Evolutionary conservation across 2,888 invertebrate genomes (phyloP).

Genomic region (Pheosia gnoma): DNA sequence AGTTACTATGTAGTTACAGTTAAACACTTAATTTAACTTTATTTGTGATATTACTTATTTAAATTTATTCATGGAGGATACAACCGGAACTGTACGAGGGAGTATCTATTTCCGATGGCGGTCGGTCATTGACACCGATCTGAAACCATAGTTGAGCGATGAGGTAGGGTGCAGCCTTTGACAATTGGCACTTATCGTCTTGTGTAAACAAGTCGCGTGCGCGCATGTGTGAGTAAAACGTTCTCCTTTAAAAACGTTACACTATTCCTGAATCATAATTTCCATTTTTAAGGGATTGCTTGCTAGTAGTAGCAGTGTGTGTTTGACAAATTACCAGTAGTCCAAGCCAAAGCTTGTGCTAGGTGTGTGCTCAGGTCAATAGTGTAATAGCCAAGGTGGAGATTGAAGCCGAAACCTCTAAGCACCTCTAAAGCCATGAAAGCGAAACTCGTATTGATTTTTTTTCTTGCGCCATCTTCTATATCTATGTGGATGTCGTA

Average conservation of each 20-base stretch:
- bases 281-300: no score
- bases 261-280: neutral
- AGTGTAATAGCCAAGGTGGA: no score
- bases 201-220: conserved; percentile 7
- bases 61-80: conserved; percentile 47
- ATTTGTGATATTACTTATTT: conserved; percentile 7
- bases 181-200: conserved; percentile 53
- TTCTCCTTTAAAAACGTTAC: neutral
- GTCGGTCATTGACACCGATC: conserved; percentile 70
- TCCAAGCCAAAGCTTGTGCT: no score
- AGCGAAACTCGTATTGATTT: no score
- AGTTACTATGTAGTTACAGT: no score
- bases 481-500: no score
- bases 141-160: conserved; percentile 68
- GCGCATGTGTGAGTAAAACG: conserved; percentile 3
- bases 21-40: no score
- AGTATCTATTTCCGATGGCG: conserved; percentile 72
- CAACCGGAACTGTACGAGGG: conserved; percentile 60
- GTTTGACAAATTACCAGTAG: no score
- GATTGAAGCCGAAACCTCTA: no score
- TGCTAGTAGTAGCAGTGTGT: no score
- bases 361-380: no score
- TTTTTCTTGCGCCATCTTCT: neutral
- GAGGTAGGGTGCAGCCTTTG: conserved; percentile 54
- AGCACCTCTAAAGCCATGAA: no score